These are phyloP conservation scores for Caenorhabditis doughertyi DNA, from an alignment of 2,888 invertebrate species.

Conservation along the genomic window DNA sequence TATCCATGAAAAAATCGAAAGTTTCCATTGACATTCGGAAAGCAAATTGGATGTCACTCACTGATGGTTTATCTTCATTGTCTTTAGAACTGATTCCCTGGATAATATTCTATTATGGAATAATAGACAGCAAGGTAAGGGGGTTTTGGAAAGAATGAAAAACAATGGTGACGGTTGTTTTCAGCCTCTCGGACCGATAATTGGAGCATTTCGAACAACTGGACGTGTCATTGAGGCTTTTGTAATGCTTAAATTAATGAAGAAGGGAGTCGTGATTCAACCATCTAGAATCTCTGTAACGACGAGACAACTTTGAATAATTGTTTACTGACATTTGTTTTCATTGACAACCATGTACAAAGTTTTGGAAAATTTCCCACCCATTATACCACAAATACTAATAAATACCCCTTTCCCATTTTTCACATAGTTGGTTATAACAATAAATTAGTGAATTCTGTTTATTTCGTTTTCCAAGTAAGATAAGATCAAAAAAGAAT, in stretches of 20 bases:
- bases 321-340: background rate
- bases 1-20: slow-evolving; percentile 7
- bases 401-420: no score
- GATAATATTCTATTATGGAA: background rate
- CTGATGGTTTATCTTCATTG: slow-evolving; percentile 29
- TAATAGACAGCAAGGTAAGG: slow-evolving; percentile 15
- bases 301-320: background rate
- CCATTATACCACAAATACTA: no score
- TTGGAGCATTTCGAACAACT: slow-evolving; percentile 27
- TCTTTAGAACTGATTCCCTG: slow-evolving; percentile 37
- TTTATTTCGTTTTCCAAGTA: no score
- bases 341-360: no score
- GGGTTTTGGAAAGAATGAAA: background rate
- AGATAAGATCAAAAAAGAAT: no score
- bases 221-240: slow-evolving; percentile 37
- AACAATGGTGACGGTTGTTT: background rate
- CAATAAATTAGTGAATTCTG: no score
- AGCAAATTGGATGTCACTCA: slow-evolving; percentile 34
- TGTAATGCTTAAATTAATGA: slow-evolving; percentile 48
- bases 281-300: background rate
- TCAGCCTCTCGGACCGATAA: slow-evolving; percentile 33
- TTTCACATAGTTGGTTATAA: no score
- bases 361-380: no score
- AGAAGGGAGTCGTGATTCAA: slow-evolving; percentile 11
- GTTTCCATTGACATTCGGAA: slow-evolving; percentile 14